Evolutionary conservation across 2,888 invertebrate species (phyloP).

Genomic region (Oxycera nigricornis): DNA sequence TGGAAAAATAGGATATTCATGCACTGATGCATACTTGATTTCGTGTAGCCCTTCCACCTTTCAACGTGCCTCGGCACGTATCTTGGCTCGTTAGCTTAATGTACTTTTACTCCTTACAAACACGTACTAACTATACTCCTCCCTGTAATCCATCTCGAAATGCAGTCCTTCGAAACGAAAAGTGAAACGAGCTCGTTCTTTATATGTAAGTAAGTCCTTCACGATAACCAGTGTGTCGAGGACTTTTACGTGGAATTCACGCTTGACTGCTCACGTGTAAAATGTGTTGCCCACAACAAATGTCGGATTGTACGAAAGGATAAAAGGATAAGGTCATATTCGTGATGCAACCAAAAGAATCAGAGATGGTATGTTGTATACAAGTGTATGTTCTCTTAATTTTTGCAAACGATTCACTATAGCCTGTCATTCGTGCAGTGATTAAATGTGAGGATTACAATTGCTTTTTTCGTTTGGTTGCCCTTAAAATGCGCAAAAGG

Average conservation of each 20-base stretch:
- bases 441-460: conserved; percentile 24
- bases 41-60: neutral
- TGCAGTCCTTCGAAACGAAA: conserved; percentile 21
- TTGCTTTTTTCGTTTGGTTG: conserved; percentile 16
- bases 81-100: conserved; percentile 33
- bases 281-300: conserved; percentile 48
- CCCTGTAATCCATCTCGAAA: neutral
- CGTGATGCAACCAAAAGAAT: neutral
- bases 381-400: neutral
- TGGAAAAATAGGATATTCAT: conserved; percentile 37
- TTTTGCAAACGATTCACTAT: conserved; percentile 36
- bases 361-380: neutral
- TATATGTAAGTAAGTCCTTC: neutral
- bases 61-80: neutral
- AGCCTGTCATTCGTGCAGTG: conserved; percentile 26
- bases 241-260: conserved; percentile 40
- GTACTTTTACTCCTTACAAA: conserved; percentile 22
- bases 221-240: conserved; percentile 7
- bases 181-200: neutral
- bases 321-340: conserved; percentile 39
- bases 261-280: conserved; percentile 47
- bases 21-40: conserved; percentile 37
- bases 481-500: conserved; percentile 3
- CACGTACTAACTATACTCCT: neutral
- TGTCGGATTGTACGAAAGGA: conserved; percentile 43